A percentile compares a stretch with the other conserved stretches of the same genome.
phyloP scores from a whole-genome alignment of 30 jellyfish, hydroid and myxozoan species.

The Hydra vulgaris region DNA sequence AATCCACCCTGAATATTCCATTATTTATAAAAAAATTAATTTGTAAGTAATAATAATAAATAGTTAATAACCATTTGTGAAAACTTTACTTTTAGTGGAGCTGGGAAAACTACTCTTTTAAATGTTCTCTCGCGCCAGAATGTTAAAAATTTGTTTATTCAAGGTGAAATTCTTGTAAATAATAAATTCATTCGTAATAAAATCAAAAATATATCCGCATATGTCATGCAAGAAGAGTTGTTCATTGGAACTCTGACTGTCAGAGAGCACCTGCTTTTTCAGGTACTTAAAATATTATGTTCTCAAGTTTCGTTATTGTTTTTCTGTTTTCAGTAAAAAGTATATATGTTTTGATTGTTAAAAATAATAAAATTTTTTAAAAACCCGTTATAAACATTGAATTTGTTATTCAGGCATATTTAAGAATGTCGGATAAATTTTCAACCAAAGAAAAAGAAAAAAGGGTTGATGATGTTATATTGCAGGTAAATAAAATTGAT shows the following conservation, averaged over 20 bases:
- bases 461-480: constrained; percentile 53
- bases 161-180: constrained; percentile 65
- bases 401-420: constrained; percentile 57
- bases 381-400: too few species aligned
- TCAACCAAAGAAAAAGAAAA: constrained; percentile 42
- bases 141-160: constrained; percentile 20
- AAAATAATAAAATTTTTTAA: too few species aligned
- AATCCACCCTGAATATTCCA: too few species aligned
- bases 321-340: too few species aligned
- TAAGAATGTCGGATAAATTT: constrained; percentile 40
- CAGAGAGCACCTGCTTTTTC: constrained; percentile 74
- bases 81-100: constrained; percentile 56
- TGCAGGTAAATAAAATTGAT: constrained; percentile 35
- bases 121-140: constrained; percentile 67
- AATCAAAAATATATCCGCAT: constrained; percentile 70
- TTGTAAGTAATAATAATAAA: too few species aligned
- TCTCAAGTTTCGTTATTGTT: too few species aligned
- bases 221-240: constrained; percentile 80
- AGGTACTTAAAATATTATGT: too few species aligned
- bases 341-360: too few species aligned
- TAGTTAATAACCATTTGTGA: background rate
- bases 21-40: too few species aligned
- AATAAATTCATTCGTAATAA: constrained; percentile 46
- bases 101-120: constrained; percentile 90
- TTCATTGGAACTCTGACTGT: constrained; percentile 95